phyloP scores from a whole-genome alignment of 1,140 invertebrate species.

The Drosophila chauvacae region DNA sequence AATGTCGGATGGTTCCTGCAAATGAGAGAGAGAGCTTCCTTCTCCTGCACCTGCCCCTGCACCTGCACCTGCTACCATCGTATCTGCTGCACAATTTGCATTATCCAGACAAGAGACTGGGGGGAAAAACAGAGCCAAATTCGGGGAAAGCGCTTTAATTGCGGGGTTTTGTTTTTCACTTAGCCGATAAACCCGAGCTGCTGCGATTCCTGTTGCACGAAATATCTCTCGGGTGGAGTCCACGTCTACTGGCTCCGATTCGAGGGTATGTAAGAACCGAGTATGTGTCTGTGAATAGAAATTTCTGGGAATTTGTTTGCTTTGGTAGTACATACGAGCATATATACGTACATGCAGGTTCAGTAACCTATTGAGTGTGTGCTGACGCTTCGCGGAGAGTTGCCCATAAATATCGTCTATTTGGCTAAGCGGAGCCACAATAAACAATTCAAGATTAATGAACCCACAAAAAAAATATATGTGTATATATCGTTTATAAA shows the following conservation, averaged over 20 bases:
- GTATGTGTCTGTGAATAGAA: slow-evolving; percentile 15
- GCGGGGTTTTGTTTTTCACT: slow-evolving; percentile 33
- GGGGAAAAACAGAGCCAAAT: slow-evolving; percentile 4
- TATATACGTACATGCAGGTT: slow-evolving; percentile 22
- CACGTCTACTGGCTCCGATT: slow-evolving; percentile 10
- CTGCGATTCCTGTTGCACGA: slow-evolving; percentile 14
- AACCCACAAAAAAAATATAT: slow-evolving; percentile 15
- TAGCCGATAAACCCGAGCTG: slow-evolving; percentile 31
- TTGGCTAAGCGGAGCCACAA: slow-evolving; percentile 35
- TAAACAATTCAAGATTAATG: slow-evolving; percentile 41
- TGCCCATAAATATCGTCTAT: slow-evolving; percentile 22
- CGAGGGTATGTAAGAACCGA: slow-evolving; percentile 15
- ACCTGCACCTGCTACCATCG: not conserved
- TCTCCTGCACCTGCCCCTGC: not conserved
- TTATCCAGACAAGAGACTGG: slow-evolving; percentile 3
- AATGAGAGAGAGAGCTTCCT: slow-evolving; percentile 14
- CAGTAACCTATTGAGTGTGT: slow-evolving; percentile 38
- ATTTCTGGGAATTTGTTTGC: slow-evolving; percentile 42
- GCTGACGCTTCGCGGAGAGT: slow-evolving; percentile 28
- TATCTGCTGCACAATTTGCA: slow-evolving; percentile 30
- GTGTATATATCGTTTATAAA: slow-evolving; percentile 24
- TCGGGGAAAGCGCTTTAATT: slow-evolving; percentile 33
- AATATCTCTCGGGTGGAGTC: slow-evolving; percentile 1
- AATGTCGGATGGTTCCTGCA: slow-evolving; percentile 12
- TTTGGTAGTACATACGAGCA: slow-evolving; percentile 12